Conservation (phyloP, 2,888 invertebrate genomes). For the Andrena bucephala region DNA sequence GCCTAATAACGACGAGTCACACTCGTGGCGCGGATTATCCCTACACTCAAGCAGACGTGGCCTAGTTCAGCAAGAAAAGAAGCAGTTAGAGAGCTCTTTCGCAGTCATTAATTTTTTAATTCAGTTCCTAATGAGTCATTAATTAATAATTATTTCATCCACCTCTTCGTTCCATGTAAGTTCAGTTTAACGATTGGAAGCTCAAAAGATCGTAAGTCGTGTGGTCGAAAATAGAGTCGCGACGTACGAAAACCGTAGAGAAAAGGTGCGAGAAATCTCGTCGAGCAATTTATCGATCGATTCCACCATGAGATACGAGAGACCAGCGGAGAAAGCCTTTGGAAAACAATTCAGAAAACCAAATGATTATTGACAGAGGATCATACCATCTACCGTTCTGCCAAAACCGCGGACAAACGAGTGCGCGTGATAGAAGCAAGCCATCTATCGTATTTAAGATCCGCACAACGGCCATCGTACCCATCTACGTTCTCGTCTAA, state of each 20-base stretch:
- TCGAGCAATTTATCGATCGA: background rate
- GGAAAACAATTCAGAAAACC: background rate
- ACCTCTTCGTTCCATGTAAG: too few relatives aligned
- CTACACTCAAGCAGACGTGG: too few relatives aligned
- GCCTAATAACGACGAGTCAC: too few relatives aligned
- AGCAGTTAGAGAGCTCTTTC: too few relatives aligned
- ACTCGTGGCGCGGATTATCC: too few relatives aligned
- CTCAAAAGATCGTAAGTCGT: too few relatives aligned
- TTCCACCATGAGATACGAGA: background rate
- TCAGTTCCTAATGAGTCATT: too few relatives aligned
- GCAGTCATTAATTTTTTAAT: too few relatives aligned
- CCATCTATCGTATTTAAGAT: constrained; percentile 52
- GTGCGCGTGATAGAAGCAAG: background rate
- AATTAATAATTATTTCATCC: too few relatives aligned
- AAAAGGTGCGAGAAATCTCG: background rate
- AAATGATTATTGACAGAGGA: constrained; percentile 26
- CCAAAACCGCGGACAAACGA: constrained; percentile 1
- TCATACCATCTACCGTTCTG: background rate
- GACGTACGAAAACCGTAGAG: background rate
- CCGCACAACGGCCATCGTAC: constrained; percentile 34
- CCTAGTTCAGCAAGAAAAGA: too few relatives aligned
- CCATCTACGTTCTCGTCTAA: constrained; percentile 55
- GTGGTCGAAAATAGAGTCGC: too few relatives aligned
- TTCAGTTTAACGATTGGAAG: too few relatives aligned
- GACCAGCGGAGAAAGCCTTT: background rate